A percentile compares a stretch with the other conserved stretches of the same genome.
phyloP scores from a whole-genome alignment of 2,113 vertebrate species.

The Paedocypris sp. region DNA sequence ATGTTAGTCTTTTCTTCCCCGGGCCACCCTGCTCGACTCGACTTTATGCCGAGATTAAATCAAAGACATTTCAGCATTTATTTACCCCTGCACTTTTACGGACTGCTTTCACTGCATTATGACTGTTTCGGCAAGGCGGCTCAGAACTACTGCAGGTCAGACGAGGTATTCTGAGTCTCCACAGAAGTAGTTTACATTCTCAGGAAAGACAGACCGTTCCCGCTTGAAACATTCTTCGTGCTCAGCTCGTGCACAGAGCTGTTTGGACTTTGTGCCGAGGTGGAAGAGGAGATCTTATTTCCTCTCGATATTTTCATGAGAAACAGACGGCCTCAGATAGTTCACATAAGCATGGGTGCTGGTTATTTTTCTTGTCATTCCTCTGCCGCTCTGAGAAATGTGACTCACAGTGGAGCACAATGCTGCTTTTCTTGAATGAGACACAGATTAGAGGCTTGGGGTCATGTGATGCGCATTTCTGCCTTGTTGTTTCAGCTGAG shows the following conservation, averaged over 20 bases:
- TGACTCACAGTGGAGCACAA: slow-evolving; percentile 34
- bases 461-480: not conserved
- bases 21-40: slow-evolving; percentile 42
- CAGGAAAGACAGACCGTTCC: slow-evolving; percentile 28
- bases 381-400: slow-evolving; percentile 33
- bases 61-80: not conserved
- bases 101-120: slow-evolving; percentile 2
- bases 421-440: slow-evolving; percentile 30
- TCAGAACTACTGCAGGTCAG: slow-evolving; percentile 19
- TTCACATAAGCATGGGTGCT: slow-evolving; percentile 43
- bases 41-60: slow-evolving; percentile 7
- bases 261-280: slow-evolving; percentile 39
- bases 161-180: slow-evolving; percentile 29
- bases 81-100: slow-evolving; percentile 10
- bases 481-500: slow-evolving; percentile 24
- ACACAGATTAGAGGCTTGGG: slow-evolving; percentile 18
- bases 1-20: slow-evolving; percentile 42
- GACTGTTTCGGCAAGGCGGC: not conserved
- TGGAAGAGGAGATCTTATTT: slow-evolving; percentile 50
- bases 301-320: slow-evolving; percentile 55
- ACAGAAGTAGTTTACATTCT: slow-evolving; percentile 39
- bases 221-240: slow-evolving; percentile 38
- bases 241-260: slow-evolving; percentile 39
- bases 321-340: slow-evolving; percentile 54
- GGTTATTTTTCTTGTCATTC: slow-evolving; percentile 48